phyloP scores from a whole-genome alignment of 2,113 vertebrate species.

The Laticauda colubrina region DNA sequence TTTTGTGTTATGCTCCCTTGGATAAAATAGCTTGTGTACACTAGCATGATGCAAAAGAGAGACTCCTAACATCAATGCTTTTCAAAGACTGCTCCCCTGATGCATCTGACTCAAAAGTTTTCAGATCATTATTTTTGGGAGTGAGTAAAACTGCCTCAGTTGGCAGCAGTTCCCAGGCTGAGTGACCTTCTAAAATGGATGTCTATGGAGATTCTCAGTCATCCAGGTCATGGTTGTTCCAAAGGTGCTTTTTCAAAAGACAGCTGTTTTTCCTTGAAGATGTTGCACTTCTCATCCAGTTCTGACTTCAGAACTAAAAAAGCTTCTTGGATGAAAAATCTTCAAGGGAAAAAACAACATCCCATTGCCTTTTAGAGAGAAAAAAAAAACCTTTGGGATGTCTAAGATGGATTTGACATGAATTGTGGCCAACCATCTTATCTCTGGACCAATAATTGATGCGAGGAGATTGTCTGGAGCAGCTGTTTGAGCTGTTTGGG shows the following conservation, averaged over 20 bases:
- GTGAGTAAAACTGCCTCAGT: neutral
- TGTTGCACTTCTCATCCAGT: no score
- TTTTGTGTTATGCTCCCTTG: neutral
- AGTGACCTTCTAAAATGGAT: neutral
- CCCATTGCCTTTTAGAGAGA: no score
- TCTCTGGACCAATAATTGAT: no score
- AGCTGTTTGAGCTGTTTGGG: neutral
- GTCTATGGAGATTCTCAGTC: no score
- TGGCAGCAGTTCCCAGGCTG: neutral
- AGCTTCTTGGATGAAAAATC: no score
- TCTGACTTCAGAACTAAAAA: no score
- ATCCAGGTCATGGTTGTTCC: no score
- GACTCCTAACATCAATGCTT: neutral
- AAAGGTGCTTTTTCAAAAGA: no score
- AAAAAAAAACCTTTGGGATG: no score
- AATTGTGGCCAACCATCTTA: neutral
- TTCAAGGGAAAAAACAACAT: no score
- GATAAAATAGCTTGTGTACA: neutral
- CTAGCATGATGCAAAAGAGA: neutral
- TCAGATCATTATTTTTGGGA: neutral
- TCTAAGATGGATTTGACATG: neutral
- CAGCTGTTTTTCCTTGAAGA: no score
- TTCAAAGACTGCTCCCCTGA: neutral
- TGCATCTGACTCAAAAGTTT: neutral
- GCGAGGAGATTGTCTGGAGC: neutral